A percentile compares a stretch with the other conserved stretches of the same genome.
These are phyloP conservation scores for Alauda arvensis DNA, from an alignment of 2,797 vertebrate genomes.

Conservation along the genomic window DNA sequence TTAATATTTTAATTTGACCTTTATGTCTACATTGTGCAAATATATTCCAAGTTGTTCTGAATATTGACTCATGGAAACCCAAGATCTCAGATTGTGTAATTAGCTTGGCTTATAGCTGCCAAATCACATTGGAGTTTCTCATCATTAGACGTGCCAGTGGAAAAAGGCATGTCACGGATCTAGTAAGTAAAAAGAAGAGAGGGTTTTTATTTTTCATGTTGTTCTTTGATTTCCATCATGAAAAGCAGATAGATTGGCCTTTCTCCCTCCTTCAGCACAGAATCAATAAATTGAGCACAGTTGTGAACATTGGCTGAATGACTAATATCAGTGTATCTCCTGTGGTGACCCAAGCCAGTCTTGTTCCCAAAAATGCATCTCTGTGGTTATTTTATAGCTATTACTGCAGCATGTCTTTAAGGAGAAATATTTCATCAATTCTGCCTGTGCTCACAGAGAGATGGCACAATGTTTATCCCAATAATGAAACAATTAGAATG, in stretches of 20 bases:
- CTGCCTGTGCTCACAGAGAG: not conserved
- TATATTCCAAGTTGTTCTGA: slow-evolving; percentile 45
- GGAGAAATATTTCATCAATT: not conserved
- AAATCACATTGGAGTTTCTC: not conserved
- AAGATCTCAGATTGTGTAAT: slow-evolving; percentile 50
- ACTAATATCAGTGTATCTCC: slow-evolving; percentile 10
- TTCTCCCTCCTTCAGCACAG: not conserved
- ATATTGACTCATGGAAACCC: slow-evolving; percentile 45
- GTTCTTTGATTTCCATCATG: slow-evolving; percentile 56
- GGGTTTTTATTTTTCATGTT: not conserved
- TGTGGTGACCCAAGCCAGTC: not conserved
- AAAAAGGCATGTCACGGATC: slow-evolving; percentile 22
- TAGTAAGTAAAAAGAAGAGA: not conserved
- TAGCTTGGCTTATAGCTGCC: slow-evolving; percentile 29
- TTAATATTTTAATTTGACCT: slow-evolving; percentile 37
- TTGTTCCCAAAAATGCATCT: not conserved
- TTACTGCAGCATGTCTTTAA: not conserved
- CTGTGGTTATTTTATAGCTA: not conserved
- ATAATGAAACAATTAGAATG: not conserved
- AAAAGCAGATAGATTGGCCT: slow-evolving; percentile 24
- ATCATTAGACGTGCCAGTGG: slow-evolving; percentile 25
- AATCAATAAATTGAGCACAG: slow-evolving; percentile 59
- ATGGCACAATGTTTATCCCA: not conserved
- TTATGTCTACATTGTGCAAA: slow-evolving; percentile 46
- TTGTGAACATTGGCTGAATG: slow-evolving; percentile 36